phyloP scores from a whole-genome alignment of 2,113 vertebrate species.

The Embiotoca jacksoni region DNA sequence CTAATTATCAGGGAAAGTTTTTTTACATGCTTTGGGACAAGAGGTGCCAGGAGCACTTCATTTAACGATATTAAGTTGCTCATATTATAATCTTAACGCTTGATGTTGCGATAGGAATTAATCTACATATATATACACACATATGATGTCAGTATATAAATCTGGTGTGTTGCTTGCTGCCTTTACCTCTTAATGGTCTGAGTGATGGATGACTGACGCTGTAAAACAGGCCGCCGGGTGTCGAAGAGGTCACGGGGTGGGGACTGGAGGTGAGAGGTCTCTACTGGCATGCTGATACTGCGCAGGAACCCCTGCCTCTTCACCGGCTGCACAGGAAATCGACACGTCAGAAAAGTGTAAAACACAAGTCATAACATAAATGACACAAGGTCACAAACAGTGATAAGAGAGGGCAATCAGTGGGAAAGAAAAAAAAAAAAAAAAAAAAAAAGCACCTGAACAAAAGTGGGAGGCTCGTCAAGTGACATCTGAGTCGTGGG shows the following conservation, averaged over 20 bases:
- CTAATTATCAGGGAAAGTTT: background rate
- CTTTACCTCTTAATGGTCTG: constrained; percentile 97
- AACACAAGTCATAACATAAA: background rate
- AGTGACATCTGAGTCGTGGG: constrained; percentile 81
- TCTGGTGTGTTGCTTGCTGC: background rate
- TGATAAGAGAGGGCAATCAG: background rate
- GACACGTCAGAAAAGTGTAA: background rate
- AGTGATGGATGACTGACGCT: constrained; percentile 96
- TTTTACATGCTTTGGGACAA: constrained; percentile 7
- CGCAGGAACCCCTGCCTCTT: constrained; percentile 92
- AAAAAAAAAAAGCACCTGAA: constrained; percentile 84
- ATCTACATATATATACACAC: background rate
- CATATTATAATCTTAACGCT: background rate
- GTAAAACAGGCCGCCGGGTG: constrained; percentile 85
- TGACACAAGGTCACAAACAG: constrained; percentile 9
- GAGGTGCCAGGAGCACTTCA: background rate
- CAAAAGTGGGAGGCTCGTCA: constrained; percentile 87
- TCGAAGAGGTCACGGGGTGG: constrained; percentile 85
- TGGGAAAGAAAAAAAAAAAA: background rate
- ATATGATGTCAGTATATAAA: background rate
- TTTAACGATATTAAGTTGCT: background rate
- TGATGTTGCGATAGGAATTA: background rate
- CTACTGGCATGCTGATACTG: constrained; percentile 95
- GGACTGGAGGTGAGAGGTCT: constrained; percentile 88
- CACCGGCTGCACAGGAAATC: constrained; percentile 79